Base-by-base conservation (phyloP, 2,797 vertebrate genomes). In the Vespertilio murinus region DNA sequence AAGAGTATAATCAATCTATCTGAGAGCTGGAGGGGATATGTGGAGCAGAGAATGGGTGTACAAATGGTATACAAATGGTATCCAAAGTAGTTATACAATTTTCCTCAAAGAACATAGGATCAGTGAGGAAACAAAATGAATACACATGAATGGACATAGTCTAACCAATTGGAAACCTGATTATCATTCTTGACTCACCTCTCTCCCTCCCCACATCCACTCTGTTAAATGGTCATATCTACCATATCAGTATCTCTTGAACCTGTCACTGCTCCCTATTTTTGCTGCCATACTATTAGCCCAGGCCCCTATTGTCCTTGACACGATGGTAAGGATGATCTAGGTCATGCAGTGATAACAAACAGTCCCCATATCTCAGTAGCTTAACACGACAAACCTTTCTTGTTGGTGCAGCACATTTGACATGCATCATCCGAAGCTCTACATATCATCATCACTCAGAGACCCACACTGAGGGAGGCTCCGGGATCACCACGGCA, bases 51-150 rank as follows among this genome's bases (percentile, higher is more conserved):
- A 82, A 69, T 6, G 17, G 8, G 1, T 25, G 7, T 30, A 73
- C n/a, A 54, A 56, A 65, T 49, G 42, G 4, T 25, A 30, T 23
- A 20, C 45, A 47, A 56, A 65, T 49, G 42, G 4, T 25, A 30
- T 23, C 16, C 45, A 47, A 67, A 56, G 73, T 35, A 20, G 64
- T 4, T 47, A 23, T 9, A 64, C 22, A 18, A 6, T 52, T 49
- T 30, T 88, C 80, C 75, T 92, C 56, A 30, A 89, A 71, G 25
- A 90, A 79, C 18, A 42, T 28, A 49, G 22, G 56, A 35, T 78
- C n/a, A 79, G 5, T 2, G 11, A 12, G 30, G 16, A 45, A 54
- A 20, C 45, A 45, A 74, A 91, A 30, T 20, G 9, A 79, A n/a
- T n/a, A n/a, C 4, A 61, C 12, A 0, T 5, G 45, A 81, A 64